These are phyloP conservation scores for Gibbula magus DNA, from an alignment of 2,888 invertebrate genomes.

Conservation along the genomic window DNA sequence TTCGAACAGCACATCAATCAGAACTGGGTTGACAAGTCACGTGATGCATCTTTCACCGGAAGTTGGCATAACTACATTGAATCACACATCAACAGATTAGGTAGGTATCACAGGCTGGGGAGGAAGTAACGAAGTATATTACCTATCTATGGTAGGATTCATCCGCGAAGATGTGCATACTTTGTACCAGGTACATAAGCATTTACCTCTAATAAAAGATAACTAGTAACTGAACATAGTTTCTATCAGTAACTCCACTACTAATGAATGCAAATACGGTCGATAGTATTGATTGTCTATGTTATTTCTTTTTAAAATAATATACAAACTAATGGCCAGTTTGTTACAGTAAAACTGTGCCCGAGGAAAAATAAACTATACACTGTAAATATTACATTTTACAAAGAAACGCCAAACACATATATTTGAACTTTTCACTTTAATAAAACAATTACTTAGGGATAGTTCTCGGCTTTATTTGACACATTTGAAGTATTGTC, in stretches of 20 bases:
- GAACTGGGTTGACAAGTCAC: constrained; percentile 11
- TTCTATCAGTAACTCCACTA: neutral
- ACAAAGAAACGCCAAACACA: too few relatives aligned
- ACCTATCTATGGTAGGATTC: neutral
- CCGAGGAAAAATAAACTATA: too few relatives aligned
- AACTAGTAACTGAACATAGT: neutral
- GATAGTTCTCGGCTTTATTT: too few relatives aligned
- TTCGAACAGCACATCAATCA: neutral
- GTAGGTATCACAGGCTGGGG: neutral
- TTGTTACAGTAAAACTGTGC: too few relatives aligned
- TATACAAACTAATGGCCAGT: too few relatives aligned
- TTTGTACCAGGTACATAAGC: neutral
- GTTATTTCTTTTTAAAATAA: too few relatives aligned
- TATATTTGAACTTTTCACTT: too few relatives aligned
- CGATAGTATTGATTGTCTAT: too few relatives aligned
- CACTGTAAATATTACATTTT: too few relatives aligned
- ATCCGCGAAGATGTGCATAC: neutral
- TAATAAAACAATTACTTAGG: too few relatives aligned
- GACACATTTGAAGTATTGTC: too few relatives aligned
- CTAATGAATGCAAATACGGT: neutral
- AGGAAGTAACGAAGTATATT: neutral
- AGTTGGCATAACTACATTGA: neutral
- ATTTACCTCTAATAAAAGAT: neutral
- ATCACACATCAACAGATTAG: neutral
- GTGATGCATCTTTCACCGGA: neutral